Evolutionary conservation across 1,140 invertebrate species (phyloP).

Genomic region (Pseudomyrmex gracilis): DNA sequence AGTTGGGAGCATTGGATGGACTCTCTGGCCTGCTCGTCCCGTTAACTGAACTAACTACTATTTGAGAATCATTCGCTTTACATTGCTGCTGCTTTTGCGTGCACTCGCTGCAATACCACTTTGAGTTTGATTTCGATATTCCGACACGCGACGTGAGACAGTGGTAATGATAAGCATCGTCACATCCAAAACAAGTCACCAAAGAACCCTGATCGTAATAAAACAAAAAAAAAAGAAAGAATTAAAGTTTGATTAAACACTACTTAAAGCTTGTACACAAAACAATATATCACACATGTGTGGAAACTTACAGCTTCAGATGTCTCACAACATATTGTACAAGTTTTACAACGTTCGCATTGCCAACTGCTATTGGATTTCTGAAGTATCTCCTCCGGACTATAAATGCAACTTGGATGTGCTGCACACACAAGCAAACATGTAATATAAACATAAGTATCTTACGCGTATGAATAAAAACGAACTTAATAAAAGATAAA

Average conservation of each 20-base stretch:
- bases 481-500: not conserved
- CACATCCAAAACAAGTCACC: constrained; percentile 92
- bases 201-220: constrained; percentile 83
- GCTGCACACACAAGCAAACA: constrained; percentile 82
- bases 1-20: constrained; percentile 74
- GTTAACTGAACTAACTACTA: constrained; percentile 57
- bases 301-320: constrained; percentile 88
- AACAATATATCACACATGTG: not conserved
- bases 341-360: constrained; percentile 90
- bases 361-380: constrained; percentile 90
- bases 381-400: constrained; percentile 87
- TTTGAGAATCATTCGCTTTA: constrained; percentile 63
- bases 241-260: not conserved
- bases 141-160: constrained; percentile 90
- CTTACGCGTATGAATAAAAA: not conserved
- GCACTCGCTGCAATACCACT: constrained; percentile 82
- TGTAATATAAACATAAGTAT: constrained; percentile 16
- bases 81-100: constrained; percentile 75
- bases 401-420: constrained; percentile 89
- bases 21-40: constrained; percentile 76
- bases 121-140: constrained; percentile 74
- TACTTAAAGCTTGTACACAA: not conserved
- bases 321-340: constrained; percentile 89
- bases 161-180: constrained; percentile 92
- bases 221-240: constrained; percentile 33